Conservation (phyloP, 1,140 invertebrate species). For the Camponotus vicinus region DNA sequence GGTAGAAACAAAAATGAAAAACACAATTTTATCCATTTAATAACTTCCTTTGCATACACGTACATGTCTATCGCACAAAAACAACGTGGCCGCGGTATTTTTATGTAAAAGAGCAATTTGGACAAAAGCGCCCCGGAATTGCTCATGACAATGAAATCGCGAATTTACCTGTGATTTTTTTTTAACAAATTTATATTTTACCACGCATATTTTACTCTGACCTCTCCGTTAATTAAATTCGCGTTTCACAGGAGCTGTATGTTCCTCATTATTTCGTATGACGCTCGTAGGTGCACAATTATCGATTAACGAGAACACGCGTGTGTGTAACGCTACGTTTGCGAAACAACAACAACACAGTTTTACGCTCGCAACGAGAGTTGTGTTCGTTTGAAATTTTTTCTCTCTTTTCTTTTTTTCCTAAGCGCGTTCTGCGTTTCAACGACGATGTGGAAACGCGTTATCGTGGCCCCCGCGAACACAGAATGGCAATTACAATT, state of each 20-base stretch:
- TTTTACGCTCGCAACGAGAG: neutral
- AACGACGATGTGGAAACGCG: constrained; percentile 57
- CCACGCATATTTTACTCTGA: neutral
- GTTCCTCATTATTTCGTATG: constrained; percentile 35
- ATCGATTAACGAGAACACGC: constrained; percentile 17
- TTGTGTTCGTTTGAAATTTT: constrained; percentile 18
- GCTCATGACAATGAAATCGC: neutral
- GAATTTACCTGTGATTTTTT: neutral
- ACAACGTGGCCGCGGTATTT: neutral
- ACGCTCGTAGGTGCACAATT: constrained; percentile 8
- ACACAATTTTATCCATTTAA: constrained; percentile 30
- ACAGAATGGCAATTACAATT: constrained; percentile 75
- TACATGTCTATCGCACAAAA: neutral
- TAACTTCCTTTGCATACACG: neutral
- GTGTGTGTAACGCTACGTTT: neutral
- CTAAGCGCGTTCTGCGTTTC: constrained; percentile 53
- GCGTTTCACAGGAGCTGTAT: neutral
- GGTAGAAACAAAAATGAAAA: neutral
- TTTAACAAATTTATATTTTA: constrained; percentile 50
- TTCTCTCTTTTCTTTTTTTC: constrained; percentile 3
- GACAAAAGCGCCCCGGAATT: constrained; percentile 18
- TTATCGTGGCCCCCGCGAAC: constrained; percentile 66
- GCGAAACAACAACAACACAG: neutral
- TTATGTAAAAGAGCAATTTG: constrained; percentile 3
- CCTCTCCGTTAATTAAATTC: constrained; percentile 46